These are phyloP conservation scores for Aporrectodea caliginosa DNA, from an alignment of 1,140 invertebrate species.

Conservation along the genomic window DNA sequence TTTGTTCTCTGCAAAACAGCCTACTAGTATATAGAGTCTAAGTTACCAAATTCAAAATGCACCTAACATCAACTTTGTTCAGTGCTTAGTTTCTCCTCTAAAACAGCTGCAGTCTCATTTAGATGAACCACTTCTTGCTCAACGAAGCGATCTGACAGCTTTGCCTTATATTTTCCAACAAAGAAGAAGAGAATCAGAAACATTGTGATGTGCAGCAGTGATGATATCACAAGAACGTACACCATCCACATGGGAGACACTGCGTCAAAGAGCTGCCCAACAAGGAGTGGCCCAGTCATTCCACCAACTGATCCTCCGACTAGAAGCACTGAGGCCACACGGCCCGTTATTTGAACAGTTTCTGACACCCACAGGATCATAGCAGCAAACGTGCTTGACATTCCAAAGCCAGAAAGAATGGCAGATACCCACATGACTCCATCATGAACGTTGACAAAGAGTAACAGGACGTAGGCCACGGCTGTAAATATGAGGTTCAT, in stretches of 20 bases:
- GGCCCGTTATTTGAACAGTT: neutral
- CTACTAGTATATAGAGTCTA: no score
- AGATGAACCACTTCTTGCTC: neutral
- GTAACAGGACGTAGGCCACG: neutral
- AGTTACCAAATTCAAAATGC: no score
- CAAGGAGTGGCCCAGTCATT: conserved; percentile 8
- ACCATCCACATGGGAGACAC: conserved; percentile 3
- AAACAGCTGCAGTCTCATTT: no score
- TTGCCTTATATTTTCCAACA: neutral
- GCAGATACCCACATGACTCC: neutral
- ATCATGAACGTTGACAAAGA: neutral
- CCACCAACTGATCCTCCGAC: neutral
- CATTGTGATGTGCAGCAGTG: neutral
- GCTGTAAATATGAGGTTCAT: conserved; percentile 7
- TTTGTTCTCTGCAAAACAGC: no score
- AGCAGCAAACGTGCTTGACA: conserved; percentile 16
- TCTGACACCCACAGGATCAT: conserved; percentile 20
- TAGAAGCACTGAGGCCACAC: conserved; percentile 3
- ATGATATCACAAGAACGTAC: neutral
- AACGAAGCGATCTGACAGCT: neutral
- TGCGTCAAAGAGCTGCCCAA: neutral
- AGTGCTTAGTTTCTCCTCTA: no score
- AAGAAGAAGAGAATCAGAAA: neutral
- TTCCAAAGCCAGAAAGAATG: conserved; percentile 1
- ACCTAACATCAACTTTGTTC: no score